Evolutionary conservation across 92 coral and sea anemone species (phyloP).

Genomic region (Micromussa lordhowensis): DNA sequence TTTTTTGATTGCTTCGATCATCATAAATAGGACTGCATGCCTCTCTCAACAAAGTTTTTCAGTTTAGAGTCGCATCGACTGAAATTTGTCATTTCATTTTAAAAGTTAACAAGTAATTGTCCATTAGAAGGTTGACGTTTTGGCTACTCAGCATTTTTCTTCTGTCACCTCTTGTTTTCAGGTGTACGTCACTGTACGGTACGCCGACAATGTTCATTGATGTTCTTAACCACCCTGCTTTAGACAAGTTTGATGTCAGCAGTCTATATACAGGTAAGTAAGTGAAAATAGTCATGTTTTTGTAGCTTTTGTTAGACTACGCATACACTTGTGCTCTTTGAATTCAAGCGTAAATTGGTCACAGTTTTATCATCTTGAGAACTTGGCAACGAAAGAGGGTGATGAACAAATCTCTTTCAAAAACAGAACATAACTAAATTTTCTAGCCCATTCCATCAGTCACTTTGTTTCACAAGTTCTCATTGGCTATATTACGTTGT

Average conservation of each 20-base stretch:
- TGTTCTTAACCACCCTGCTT: slow-evolving; percentile 85
- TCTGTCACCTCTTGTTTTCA: slow-evolving; percentile 14
- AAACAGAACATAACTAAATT: not conserved
- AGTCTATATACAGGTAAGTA: slow-evolving; percentile 84
- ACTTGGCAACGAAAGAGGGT: not conserved
- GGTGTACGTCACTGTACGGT: slow-evolving; percentile 93
- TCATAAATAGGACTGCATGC: too few relatives aligned
- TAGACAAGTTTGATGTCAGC: slow-evolving; percentile 77
- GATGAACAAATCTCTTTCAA: not conserved
- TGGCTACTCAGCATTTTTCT: not conserved
- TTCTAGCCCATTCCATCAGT: not conserved
- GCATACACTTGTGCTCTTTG: not conserved
- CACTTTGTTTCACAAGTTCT: not conserved
- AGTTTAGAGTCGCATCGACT: too few relatives aligned
- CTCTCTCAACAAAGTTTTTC: too few relatives aligned
- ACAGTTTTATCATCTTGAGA: not conserved
- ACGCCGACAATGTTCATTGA: slow-evolving; percentile 99
- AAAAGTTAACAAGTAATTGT: not conserved
- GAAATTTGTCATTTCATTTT: not conserved
- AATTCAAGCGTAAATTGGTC: not conserved
- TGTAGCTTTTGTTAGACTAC: too few relatives aligned
- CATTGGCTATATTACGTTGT: not conserved
- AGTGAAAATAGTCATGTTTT: not conserved
- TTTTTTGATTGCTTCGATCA: too few relatives aligned
- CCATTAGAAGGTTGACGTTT: not conserved